These are phyloP conservation scores for Eumerus sabulonum DNA, from an alignment of 2,888 invertebrate species.

Conservation along the genomic window DNA sequence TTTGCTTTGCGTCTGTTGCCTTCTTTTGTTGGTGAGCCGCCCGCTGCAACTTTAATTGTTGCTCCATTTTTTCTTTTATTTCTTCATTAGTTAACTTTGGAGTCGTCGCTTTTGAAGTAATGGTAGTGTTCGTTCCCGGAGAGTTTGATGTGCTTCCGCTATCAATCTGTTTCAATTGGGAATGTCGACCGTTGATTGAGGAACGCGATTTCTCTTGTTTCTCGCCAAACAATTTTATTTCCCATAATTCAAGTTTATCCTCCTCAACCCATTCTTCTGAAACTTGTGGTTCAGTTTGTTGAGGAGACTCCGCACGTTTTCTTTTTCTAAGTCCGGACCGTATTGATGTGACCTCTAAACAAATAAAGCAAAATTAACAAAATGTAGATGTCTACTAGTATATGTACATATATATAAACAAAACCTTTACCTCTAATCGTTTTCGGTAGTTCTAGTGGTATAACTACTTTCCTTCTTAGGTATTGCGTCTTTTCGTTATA, in stretches of 20 bases:
- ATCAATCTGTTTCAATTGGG: constrained; percentile 73
- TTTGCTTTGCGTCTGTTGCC: constrained; percentile 82
- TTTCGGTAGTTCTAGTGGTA: constrained; percentile 95
- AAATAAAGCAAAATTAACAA: too few relatives aligned
- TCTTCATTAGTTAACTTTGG: constrained; percentile 81
- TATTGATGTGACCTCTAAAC: constrained; percentile 93
- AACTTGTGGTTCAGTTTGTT: constrained; percentile 96
- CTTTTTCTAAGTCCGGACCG: constrained; percentile 95
- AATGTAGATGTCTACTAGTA: too few relatives aligned
- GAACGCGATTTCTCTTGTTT: constrained; percentile 88
- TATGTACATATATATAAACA: background rate
- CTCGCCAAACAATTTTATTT: constrained; percentile 95
- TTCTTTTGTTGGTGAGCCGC: constrained; percentile 94
- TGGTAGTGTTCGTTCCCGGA: constrained; percentile 66
- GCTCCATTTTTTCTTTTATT: constrained; percentile 94
- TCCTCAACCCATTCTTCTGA: constrained; percentile 98
- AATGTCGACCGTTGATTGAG: constrained; percentile 86
- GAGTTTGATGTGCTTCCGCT: constrained; percentile 72
- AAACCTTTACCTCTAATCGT: constrained; percentile 87
- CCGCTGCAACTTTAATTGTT: constrained; percentile 91
- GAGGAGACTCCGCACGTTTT: constrained; percentile 95
- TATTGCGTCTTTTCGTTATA: constrained; percentile 95
- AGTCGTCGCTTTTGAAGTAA: constrained; percentile 80
- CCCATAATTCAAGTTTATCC: constrained; percentile 96
- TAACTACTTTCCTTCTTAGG: constrained; percentile 94